phyloP scores from a whole-genome alignment of 2,888 invertebrate species.

The Trisateles emortualis region DNA sequence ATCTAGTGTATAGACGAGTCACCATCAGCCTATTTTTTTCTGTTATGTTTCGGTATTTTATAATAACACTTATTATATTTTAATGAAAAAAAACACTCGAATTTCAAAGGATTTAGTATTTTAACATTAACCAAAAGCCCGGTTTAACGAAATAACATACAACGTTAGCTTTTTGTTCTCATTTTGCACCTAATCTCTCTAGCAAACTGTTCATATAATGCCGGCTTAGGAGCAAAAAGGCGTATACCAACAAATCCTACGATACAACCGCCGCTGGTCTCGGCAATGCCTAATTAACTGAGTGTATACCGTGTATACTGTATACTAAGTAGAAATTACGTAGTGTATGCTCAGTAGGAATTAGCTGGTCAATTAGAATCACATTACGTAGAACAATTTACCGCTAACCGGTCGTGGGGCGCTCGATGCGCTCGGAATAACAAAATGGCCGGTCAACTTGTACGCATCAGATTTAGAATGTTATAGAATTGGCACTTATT shows the following conservation, averaged over 20 bases:
- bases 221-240: constrained; percentile 32
- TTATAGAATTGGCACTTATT: constrained; percentile 35
- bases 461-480: constrained; percentile 32
- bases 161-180: constrained; percentile 14
- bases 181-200: constrained; percentile 27
- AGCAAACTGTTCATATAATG: constrained; percentile 17
- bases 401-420: constrained; percentile 78
- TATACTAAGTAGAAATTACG: constrained; percentile 76
- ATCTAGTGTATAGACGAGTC: too few species aligned
- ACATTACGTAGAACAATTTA: constrained; percentile 83
- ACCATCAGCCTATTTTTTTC: too few species aligned
- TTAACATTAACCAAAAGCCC: constrained; percentile 8
- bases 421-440: constrained; percentile 74
- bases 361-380: constrained; percentile 86
- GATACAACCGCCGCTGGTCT: constrained; percentile 36
- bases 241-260: constrained; percentile 17
- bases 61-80: too few species aligned
- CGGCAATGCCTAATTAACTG: constrained; percentile 65
- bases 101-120: too few species aligned
- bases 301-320: constrained; percentile 43
- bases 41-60: too few species aligned
- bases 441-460: constrained; percentile 67
- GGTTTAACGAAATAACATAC: constrained; percentile 6
- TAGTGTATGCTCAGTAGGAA: constrained; percentile 75
- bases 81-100: too few species aligned